A percentile compares a stretch with the other conserved stretches of the same genome.
Conservation (phyloP, 2,888 invertebrate species). For the Deilephila porcellus region DNA sequence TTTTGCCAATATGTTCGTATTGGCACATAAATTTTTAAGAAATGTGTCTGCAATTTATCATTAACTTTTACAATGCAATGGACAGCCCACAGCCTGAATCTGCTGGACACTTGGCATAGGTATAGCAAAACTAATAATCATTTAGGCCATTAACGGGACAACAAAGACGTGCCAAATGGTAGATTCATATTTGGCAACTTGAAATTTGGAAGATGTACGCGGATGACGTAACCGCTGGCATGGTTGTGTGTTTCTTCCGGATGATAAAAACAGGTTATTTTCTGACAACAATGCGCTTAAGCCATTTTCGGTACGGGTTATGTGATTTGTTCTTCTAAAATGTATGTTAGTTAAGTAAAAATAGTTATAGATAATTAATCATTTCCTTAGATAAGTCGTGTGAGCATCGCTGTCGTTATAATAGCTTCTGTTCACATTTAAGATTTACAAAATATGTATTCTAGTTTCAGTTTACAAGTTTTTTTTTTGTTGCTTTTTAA, state of each 20-base stretch:
- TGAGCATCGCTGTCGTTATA: too few relatives aligned
- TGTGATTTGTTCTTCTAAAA: neutral
- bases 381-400: too few relatives aligned
- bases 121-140: conserved; percentile 34
- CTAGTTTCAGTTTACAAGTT: too few relatives aligned
- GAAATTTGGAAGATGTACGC: conserved; percentile 26
- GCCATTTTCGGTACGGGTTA: neutral
- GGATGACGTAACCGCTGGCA: conserved; percentile 27
- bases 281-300: neutral
- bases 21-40: neutral
- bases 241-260: conserved; percentile 28
- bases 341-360: neutral
- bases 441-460: too few relatives aligned
- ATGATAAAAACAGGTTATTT: conserved; percentile 8
- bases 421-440: too few relatives aligned
- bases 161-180: conserved; percentile 37
- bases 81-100: neutral
- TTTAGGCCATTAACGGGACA: conserved; percentile 32
- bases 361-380: too few relatives aligned
- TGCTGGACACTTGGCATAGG: conserved; percentile 39
- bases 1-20: too few relatives aligned
- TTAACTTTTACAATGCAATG: neutral
- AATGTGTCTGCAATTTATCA: neutral
- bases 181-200: conserved; percentile 38
- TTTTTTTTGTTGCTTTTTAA: too few relatives aligned